A percentile compares a stretch with the other conserved stretches of the same genome.
Conservation (phyloP, 1,140 invertebrate genomes). For the Achroia grisella region DNA sequence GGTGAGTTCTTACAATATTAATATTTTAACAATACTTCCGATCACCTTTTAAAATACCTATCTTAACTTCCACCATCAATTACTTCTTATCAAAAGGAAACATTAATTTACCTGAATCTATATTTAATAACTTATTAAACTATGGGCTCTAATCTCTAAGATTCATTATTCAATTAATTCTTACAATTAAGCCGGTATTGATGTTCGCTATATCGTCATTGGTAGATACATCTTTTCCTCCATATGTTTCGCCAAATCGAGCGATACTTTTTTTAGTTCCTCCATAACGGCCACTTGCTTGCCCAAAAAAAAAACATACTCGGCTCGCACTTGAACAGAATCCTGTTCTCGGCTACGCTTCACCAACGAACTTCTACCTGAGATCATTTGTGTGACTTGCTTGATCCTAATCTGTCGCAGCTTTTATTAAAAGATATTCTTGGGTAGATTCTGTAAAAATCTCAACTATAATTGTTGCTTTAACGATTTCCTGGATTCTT, state of each 20-base stretch:
- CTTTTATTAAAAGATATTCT: slow-evolving; percentile 15
- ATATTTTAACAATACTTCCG: neutral
- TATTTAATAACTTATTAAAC: neutral
- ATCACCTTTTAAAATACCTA: neutral
- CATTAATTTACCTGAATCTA: too few relatives aligned
- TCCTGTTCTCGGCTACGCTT: slow-evolving; percentile 46
- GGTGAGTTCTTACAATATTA: slow-evolving; percentile 32
- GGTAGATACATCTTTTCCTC: too few relatives aligned
- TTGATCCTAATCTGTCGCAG: slow-evolving; percentile 35
- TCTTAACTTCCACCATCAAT: neutral
- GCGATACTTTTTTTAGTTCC: slow-evolving; percentile 36
- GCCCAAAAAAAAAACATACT: slow-evolving; percentile 49
- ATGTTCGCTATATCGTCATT: too few relatives aligned
- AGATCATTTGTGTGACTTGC: slow-evolving; percentile 47
- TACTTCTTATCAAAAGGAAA: neutral
- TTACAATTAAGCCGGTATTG: too few relatives aligned
- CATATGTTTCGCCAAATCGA: slow-evolving; percentile 3
- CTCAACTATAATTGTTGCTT: too few relatives aligned
- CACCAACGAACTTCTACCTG: slow-evolving; percentile 48
- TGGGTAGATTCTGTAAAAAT: neutral
- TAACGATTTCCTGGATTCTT: too few relatives aligned
- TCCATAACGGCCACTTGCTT: slow-evolving; percentile 52
- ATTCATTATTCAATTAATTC: neutral
- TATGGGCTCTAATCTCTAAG: neutral
- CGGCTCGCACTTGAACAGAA: slow-evolving; percentile 41